Evolutionary conservation across 2,113 vertebrate genomes (phyloP), one percentile per base, ranked within the genome.

Genomic region (Meleagris gallopavo): DNA sequence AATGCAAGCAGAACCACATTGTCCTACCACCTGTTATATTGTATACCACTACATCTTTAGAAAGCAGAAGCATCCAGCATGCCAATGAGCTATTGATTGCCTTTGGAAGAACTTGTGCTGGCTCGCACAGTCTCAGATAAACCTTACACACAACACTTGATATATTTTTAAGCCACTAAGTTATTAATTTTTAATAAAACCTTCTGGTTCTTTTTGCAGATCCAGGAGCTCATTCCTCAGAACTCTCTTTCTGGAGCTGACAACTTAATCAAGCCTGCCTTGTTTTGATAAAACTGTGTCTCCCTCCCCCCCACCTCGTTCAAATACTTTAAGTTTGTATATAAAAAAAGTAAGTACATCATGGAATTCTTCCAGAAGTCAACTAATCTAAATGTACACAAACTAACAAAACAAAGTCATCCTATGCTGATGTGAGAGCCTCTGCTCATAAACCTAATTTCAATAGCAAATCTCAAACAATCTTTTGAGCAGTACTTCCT

Each of bases 261-360:
- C 71, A 20, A 43, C 60, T 66, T 52, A 67, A 78, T 81, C 30
- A 55, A 10, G 20, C 8, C 57, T 86, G 46, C 25, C 61, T 83
- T 65, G 13, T 81, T 94, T 88, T 72, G 62, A 93, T 67, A 46
- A 86, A 86, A 61, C n/a, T 69, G 16, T 2, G 0, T 30, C 36
- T 27, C 25, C 60, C 24, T 2, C 0, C 22, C 24, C 36, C 34
- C 38, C 34, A 27, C 13, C 34, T n/a, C 6, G 6, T 21, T 22
- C 57, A 21, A 22, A 22, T 61, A 38, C 41, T 76, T 74, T 13
- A 30, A 65, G 62, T 90, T 87, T 89, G 54, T 82, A 9, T 83
- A 65, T 60, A 41, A 79, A 55, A 24, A 92, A 93, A 62, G 61
- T 92, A 93, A 89, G 66, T 29, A 57, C 57, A 58, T 32, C 30